Percentiles rank a stretch among this genome's conserved stretches.
These are phyloP conservation scores for Apamea sordens DNA, from an alignment of 2,888 invertebrate genomes.

Conservation along the genomic window DNA sequence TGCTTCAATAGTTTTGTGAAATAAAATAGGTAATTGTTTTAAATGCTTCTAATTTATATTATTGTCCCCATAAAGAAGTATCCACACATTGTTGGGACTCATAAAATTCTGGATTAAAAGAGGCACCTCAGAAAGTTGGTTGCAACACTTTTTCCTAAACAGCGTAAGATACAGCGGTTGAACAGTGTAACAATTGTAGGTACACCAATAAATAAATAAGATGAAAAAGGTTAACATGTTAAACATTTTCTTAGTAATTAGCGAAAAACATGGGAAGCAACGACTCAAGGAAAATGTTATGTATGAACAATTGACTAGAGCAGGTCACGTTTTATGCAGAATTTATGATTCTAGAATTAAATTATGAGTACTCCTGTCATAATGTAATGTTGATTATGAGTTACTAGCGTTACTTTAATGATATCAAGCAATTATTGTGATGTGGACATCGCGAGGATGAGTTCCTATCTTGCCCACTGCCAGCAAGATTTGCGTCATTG, in stretches of 20 bases:
- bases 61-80: background rate
- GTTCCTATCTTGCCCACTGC: background rate
- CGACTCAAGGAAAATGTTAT: background rate
- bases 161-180: background rate
- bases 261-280: background rate
- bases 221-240: background rate
- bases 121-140: background rate
- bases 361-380: constrained; percentile 43
- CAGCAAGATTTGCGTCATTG: background rate
- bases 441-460: background rate
- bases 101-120: background rate
- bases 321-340: constrained; percentile 48
- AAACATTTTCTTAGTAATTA: background rate
- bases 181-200: background rate
- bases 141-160: background rate
- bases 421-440: constrained; percentile 21
- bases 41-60: background rate
- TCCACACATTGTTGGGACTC: background rate
- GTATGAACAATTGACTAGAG: constrained; percentile 27
- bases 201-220: background rate
- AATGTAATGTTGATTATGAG: constrained; percentile 42
- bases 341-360: constrained; percentile 41
- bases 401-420: constrained; percentile 32
- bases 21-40: too few species aligned
- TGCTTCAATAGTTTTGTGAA: background rate